Conservation (phyloP, 1,140 invertebrate genomes). For the Drosophila sturtevanti region DNA sequence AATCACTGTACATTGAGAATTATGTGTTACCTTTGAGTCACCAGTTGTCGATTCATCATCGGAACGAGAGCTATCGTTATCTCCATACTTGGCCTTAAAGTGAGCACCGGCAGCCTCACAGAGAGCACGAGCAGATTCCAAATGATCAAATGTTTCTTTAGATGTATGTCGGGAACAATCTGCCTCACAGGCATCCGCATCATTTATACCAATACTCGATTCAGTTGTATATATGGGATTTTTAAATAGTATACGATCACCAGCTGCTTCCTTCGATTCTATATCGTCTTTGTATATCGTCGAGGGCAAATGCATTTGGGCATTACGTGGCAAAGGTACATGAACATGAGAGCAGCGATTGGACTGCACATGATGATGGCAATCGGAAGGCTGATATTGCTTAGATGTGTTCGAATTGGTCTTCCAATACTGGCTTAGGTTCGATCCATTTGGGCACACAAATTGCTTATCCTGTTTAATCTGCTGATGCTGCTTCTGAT, state of each 20-base stretch:
- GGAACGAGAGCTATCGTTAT: not conserved
- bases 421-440: not conserved
- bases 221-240: not conserved
- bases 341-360: not conserved
- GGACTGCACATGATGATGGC: not conserved
- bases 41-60: not conserved
- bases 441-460: not conserved
- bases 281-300: not conserved
- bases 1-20: conserved; percentile 42
- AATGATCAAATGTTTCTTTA: not conserved
- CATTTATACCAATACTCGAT: not conserved
- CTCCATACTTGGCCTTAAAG: conserved; percentile 11
- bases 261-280: not conserved
- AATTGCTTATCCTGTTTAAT: not conserved
- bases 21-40: not conserved
- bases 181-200: not conserved
- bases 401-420: too few relatives aligned
- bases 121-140: conserved; percentile 2
- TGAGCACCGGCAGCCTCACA: not conserved
- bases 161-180: not conserved
- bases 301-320: not conserved
- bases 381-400: not conserved
- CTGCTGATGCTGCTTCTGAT: not conserved
- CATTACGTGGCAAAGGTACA: not conserved
- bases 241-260: conserved; percentile 11